Evolutionary conservation across 2,113 vertebrate species (phyloP).

Genomic region (Mellivora capensis): DNA sequence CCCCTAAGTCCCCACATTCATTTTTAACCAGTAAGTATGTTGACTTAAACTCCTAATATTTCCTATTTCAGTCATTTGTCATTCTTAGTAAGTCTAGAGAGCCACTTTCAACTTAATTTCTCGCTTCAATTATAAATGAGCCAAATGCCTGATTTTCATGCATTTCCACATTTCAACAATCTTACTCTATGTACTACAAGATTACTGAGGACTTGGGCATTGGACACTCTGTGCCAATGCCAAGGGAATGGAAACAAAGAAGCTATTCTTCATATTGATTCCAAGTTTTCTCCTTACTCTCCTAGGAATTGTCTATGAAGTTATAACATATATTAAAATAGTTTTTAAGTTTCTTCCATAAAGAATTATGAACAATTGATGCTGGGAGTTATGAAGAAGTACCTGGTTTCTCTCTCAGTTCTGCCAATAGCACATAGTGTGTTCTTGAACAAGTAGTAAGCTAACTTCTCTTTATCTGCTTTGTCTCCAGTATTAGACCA

Average conservation of each 20-base stretch:
- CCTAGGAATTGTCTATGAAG: background rate
- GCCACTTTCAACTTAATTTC: constrained; percentile 23
- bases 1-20: background rate
- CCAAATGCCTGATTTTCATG: constrained; percentile 23
- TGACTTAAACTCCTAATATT: constrained; percentile 30
- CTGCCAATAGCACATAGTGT: background rate
- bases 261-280: background rate
- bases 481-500: background rate
- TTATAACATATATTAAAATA: background rate
- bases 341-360: background rate
- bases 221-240: background rate
- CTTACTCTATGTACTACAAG: background rate
- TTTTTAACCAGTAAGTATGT: constrained; percentile 3
- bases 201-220: background rate
- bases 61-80: constrained; percentile 24
- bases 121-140: constrained; percentile 39
- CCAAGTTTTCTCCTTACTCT: background rate
- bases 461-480: background rate
- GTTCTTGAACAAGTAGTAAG: background rate
- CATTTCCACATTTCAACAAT: background rate
- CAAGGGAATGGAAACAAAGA: background rate
- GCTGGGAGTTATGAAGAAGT: background rate
- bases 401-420: background rate
- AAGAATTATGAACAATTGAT: background rate
- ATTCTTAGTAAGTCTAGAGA: constrained; percentile 35